Evolutionary conservation across 2,113 vertebrate species (phyloP).

Genomic region (Emydocephalus ijimae): DNA sequence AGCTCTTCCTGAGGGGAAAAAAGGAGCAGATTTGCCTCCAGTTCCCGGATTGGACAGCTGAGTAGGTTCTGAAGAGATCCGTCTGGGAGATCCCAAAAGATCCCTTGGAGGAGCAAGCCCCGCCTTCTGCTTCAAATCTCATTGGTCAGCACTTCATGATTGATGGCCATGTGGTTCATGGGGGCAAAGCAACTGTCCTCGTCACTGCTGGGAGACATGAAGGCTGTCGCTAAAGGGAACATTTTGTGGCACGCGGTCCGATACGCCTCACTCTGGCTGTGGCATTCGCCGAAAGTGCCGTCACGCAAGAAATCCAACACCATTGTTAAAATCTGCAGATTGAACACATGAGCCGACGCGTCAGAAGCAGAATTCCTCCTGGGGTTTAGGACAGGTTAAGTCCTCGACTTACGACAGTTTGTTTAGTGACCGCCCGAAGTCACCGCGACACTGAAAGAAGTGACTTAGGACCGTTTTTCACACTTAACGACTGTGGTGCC

Average conservation of each 20-base stretch:
- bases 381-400: neutral
- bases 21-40: constrained; percentile 52
- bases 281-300: constrained; percentile 74
- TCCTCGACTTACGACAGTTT: neutral
- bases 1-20: constrained; percentile 53
- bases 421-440: neutral
- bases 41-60: constrained; percentile 53
- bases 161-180: constrained; percentile 60
- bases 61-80: constrained; percentile 59
- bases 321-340: constrained; percentile 65
- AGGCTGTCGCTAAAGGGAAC: constrained; percentile 71
- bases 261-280: constrained; percentile 70
- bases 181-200: constrained; percentile 45
- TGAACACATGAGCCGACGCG: constrained; percentile 30
- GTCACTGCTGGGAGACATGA: constrained; percentile 64
- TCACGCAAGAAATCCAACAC: constrained; percentile 71
- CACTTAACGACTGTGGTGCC: neutral
- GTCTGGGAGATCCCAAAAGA: constrained; percentile 25
- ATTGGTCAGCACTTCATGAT: constrained; percentile 64
- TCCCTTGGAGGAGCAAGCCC: constrained; percentile 58
- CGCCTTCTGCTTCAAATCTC: constrained; percentile 63
- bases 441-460: neutral
- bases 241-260: constrained; percentile 72
- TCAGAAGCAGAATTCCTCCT: neutral
- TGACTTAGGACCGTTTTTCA: neutral